A percentile compares a stretch with the other conserved stretches of the same genome.
Conservation (phyloP, 2,113 vertebrate genomes). For the Scomber scombrus region DNA sequence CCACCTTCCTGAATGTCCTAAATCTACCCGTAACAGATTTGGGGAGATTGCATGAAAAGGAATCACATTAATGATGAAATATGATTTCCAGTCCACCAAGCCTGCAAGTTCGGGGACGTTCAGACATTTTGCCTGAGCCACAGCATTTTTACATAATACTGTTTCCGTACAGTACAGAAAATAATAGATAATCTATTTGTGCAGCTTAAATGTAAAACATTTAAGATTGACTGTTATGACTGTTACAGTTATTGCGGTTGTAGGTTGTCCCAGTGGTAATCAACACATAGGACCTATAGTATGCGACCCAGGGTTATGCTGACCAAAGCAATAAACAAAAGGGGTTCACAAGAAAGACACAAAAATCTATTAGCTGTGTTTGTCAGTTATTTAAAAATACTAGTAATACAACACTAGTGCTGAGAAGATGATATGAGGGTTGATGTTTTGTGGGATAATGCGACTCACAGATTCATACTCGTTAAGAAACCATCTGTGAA, state of each 20-base stretch:
- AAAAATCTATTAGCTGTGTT: slow-evolving; percentile 12
- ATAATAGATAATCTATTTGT: no score
- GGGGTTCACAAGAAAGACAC: slow-evolving; percentile 16
- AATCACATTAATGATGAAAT: no score
- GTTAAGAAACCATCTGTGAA: neutral
- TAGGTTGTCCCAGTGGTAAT: slow-evolving; percentile 15
- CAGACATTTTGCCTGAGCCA: no score
- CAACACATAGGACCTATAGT: slow-evolving; percentile 1
- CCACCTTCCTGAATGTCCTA: no score
- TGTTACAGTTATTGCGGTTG: neutral
- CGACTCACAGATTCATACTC: neutral
- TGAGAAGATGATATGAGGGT: neutral
- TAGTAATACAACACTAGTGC: slow-evolving; percentile 9
- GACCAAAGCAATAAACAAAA: slow-evolving; percentile 14
- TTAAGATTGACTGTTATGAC: no score
- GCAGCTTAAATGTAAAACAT: no score
- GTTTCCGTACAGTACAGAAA: no score
- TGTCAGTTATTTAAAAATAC: slow-evolving; percentile 15
- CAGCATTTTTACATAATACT: no score
- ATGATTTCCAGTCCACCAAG: no score
- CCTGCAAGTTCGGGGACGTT: no score
- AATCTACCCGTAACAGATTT: no score
- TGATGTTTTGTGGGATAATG: neutral
- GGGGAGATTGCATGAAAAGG: no score
- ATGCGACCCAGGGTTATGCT: slow-evolving; percentile 26